phyloP scores from a whole-genome alignment of 2,797 vertebrate genomes.

The Hydrophis major region DNA sequence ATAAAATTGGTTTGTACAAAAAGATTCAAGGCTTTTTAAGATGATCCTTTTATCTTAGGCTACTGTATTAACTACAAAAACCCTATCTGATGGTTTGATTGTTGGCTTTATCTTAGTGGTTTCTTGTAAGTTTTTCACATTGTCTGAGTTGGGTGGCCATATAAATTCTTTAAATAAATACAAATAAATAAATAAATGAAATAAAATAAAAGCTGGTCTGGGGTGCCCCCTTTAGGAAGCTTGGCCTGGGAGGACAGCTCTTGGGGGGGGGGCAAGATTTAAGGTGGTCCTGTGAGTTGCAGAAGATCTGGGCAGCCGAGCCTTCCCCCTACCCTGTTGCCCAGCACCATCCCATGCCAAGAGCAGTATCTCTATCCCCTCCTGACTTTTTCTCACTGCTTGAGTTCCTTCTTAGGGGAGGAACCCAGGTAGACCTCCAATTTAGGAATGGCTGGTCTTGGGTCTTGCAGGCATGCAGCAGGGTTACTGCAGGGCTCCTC shows the following conservation, averaged over 20 bases:
- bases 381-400: neutral
- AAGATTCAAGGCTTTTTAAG: neutral
- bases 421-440: neutral
- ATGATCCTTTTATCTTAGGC: neutral
- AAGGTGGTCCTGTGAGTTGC: neutral
- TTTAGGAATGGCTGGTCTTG: neutral
- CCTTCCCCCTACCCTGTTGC: neutral
- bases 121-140: neutral
- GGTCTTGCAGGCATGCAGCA: neutral
- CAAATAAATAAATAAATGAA: neutral
- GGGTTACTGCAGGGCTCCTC: neutral
- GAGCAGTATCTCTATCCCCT: neutral
- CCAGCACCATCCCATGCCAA: neutral
- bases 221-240: neutral
- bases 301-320: neutral
- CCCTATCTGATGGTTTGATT: neutral
- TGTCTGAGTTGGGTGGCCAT: neutral
- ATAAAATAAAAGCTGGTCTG: neutral
- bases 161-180: neutral
- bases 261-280: neutral
- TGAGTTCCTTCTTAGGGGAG: neutral
- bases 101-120: neutral
- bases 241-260: neutral
- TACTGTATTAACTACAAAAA: neutral
- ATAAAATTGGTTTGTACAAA: slow-evolving; percentile 23